These are phyloP conservation scores for Anas platyrhynchos DNA, from an alignment of 2,113 vertebrate species.

Conservation along the genomic window DNA sequence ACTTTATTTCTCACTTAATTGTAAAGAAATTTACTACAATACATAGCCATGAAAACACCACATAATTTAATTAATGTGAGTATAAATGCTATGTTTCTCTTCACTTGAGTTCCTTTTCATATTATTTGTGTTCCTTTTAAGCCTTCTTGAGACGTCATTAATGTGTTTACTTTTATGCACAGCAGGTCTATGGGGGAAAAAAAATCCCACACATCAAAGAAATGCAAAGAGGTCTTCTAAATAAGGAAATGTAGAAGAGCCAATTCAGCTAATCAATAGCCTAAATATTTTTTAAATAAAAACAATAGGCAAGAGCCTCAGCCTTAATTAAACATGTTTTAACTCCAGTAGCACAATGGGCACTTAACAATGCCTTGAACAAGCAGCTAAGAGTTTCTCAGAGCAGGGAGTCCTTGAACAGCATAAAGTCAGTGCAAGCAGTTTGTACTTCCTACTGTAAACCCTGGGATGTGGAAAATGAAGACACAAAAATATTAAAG, in stretches of 20 bases:
- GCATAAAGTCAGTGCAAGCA: background rate
- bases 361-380: background rate
- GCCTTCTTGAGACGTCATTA: background rate
- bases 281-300: constrained; percentile 51
- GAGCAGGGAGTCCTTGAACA: constrained; percentile 27
- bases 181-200: background rate
- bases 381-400: constrained; percentile 17
- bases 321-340: constrained; percentile 20
- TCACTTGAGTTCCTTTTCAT: background rate
- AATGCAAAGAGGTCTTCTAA: background rate
- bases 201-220: background rate
- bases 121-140: background rate
- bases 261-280: constrained; percentile 26
- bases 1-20: background rate
- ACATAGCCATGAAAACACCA: background rate
- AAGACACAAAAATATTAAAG: background rate
- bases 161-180: background rate
- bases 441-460: background rate
- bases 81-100: background rate
- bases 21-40: background rate
- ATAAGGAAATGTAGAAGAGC: background rate
- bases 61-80: background rate
- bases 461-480: background rate
- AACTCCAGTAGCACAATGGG: background rate
- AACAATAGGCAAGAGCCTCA: background rate